Conservation (phyloP, 2,797 vertebrate genomes). For the Notamacropus eugenii region DNA sequence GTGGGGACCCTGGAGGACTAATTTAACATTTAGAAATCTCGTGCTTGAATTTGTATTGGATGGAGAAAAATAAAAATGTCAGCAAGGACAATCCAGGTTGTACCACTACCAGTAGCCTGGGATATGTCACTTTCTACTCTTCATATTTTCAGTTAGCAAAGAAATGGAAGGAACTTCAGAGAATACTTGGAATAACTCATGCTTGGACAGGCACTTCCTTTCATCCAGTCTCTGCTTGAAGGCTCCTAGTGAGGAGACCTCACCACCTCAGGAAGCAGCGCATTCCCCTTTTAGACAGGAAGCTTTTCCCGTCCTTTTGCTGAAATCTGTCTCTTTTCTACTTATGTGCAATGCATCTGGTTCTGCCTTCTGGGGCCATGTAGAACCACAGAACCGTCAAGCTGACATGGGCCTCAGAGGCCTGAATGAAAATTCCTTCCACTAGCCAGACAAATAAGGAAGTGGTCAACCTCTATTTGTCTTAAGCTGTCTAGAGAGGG, state of each 20-base stretch:
- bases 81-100: neutral
- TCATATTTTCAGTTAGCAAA: neutral
- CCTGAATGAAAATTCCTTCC: neutral
- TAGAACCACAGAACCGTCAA: neutral
- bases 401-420: neutral
- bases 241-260: neutral
- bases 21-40: neutral
- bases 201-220: too few species aligned
- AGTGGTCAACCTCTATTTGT: neutral
- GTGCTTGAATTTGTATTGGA: neutral
- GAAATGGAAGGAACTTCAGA: neutral
- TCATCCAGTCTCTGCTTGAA: neutral
- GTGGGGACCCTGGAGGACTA: neutral
- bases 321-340: neutral
- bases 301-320: neutral
- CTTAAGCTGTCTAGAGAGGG: neutral
- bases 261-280: neutral
- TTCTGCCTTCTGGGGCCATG: neutral
- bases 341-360: neutral
- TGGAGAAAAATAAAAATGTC: neutral
- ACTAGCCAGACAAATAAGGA: neutral
- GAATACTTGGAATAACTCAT: neutral
- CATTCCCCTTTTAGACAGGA: neutral
- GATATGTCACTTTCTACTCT: neutral
- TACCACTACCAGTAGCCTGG: neutral